Conservation (phyloP, 2,888 invertebrate genomes). For the Hyposoter dolosus region DNA sequence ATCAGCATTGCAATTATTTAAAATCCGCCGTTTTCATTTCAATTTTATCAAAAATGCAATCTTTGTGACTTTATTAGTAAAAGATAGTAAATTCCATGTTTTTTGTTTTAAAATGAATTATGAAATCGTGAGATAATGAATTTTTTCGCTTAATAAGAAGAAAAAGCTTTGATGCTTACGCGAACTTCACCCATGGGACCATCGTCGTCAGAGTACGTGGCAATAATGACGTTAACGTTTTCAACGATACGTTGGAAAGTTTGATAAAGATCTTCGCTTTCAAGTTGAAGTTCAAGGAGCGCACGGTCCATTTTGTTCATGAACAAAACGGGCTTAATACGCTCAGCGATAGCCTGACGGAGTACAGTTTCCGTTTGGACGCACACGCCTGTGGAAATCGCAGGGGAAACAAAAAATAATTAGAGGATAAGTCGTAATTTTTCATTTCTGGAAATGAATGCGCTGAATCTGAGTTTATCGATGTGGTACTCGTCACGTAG, state of each 20-base stretch:
- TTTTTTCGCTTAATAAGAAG: no score
- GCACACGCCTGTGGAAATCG: slow-evolving; percentile 93
- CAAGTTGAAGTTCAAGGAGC: slow-evolving; percentile 97
- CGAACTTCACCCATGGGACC: slow-evolving; percentile 99
- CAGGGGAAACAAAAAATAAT: slow-evolving; percentile 54
- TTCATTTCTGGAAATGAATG: background rate
- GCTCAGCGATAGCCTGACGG: slow-evolving; percentile 99
- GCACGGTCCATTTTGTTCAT: slow-evolving; percentile 99
- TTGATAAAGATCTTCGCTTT: slow-evolving; percentile 98
- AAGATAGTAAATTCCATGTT: background rate
- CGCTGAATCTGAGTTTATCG: slow-evolving; percentile 17
- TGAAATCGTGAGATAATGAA: no score
- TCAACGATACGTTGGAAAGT: slow-evolving; percentile 99
- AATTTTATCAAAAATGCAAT: background rate
- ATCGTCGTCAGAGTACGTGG: slow-evolving; percentile 98
- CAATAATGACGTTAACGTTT: slow-evolving; percentile 99
- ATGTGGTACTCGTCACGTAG: slow-evolving; percentile 87
- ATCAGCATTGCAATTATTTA: background rate
- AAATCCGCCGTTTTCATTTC: background rate
- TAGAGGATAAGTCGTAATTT: background rate
- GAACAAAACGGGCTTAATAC: slow-evolving; percentile 99
- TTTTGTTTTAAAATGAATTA: background rate
- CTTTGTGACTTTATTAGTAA: background rate
- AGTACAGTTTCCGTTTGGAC: slow-evolving; percentile 99
- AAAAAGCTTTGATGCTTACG: slow-evolving; percentile 86